Conservation (phyloP, 2,888 invertebrate genomes). For the Molorchus minor region DNA sequence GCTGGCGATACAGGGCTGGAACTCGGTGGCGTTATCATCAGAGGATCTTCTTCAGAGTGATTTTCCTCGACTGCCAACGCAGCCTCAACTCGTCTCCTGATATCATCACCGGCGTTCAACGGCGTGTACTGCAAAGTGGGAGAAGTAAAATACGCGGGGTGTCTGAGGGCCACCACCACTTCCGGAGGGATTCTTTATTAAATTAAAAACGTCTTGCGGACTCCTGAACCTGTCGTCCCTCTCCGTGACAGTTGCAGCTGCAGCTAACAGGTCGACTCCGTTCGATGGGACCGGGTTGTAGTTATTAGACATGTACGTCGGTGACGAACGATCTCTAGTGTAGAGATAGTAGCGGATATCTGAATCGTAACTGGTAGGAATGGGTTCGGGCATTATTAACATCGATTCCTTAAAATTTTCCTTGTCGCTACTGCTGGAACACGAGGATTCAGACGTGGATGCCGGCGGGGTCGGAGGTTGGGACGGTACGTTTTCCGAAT, state of each 20-base stretch:
- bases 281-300: slow-evolving; percentile 47
- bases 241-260: slow-evolving; percentile 63
- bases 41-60: slow-evolving; percentile 64
- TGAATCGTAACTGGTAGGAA: slow-evolving; percentile 54
- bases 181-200: slow-evolving; percentile 54
- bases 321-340: slow-evolving; percentile 51
- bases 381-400: slow-evolving; percentile 44
- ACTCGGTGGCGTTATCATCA: slow-evolving; percentile 68
- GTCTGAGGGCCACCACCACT: slow-evolving; percentile 52
- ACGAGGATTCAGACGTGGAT: slow-evolving; percentile 42
- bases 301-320: slow-evolving; percentile 41
- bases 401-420: slow-evolving; percentile 59
- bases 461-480: slow-evolving; percentile 57
- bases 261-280: slow-evolving; percentile 61
- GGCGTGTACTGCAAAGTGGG: slow-evolving; percentile 55
- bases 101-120: slow-evolving; percentile 65
- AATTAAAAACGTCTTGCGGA: slow-evolving; percentile 54
- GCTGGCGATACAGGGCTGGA: slow-evolving; percentile 67
- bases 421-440: slow-evolving; percentile 62
- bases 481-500: slow-evolving; percentile 70
- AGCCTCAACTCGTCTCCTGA: slow-evolving; percentile 71
- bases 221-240: slow-evolving; percentile 51
- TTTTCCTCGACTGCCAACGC: slow-evolving; percentile 68
- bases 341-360: slow-evolving; percentile 55
- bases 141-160: slow-evolving; percentile 54